Percentiles rank a stretch among this genome's conserved stretches.
Conservation (phyloP, 2,888 invertebrate species). For the Hesperia comma region DNA sequence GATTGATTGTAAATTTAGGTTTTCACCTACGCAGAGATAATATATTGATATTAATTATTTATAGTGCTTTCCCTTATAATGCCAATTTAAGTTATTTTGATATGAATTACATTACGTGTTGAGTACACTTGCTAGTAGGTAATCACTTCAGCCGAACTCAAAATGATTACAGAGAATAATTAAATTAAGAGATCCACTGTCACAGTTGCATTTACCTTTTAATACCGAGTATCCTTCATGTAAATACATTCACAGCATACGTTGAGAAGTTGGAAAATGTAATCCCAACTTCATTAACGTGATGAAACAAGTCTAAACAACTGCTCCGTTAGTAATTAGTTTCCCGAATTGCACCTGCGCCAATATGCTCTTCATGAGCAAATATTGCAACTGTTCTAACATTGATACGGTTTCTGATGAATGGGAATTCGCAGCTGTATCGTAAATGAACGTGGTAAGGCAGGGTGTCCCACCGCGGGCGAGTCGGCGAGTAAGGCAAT, state of each 20-base stretch:
- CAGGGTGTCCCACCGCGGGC: no score
- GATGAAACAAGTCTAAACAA: constrained; percentile 33
- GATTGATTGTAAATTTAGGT: no score
- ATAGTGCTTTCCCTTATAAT: no score
- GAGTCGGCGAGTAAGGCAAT: no score
- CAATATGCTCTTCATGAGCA: constrained; percentile 16
- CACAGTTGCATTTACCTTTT: neutral
- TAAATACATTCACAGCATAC: neutral
- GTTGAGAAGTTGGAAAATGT: constrained; percentile 15
- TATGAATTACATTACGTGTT: no score
- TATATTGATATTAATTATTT: no score
- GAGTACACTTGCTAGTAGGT: no score
- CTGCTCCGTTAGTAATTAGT: constrained; percentile 29
- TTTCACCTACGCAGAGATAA: no score
- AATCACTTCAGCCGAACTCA: no score
- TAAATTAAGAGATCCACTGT: no score
- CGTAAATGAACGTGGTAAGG: constrained; percentile 3
- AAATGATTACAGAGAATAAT: no score
- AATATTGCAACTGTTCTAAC: constrained; percentile 23
- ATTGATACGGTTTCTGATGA: constrained; percentile 20
- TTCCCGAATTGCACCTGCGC: constrained; percentile 29
- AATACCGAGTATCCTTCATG: neutral
- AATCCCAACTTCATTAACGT: constrained; percentile 33
- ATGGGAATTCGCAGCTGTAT: constrained; percentile 1
- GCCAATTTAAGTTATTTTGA: no score